phyloP scores from a whole-genome alignment of 2,797 vertebrate species.

The Macropus fuliginosus region DNA sequence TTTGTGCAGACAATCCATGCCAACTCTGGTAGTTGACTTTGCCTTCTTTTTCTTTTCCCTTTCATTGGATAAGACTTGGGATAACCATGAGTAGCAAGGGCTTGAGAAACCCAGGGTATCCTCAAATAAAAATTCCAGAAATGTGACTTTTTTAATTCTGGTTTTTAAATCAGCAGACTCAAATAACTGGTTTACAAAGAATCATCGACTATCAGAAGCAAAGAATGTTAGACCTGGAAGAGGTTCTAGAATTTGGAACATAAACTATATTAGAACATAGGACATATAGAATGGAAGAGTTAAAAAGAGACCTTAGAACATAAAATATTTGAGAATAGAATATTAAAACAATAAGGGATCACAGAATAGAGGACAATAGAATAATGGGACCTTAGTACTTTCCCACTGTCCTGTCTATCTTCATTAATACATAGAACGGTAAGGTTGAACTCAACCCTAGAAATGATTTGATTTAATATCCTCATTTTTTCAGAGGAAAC shows the following conservation, averaged over 20 bases:
- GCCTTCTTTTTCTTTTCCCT: background rate
- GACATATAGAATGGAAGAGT: background rate
- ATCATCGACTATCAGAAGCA: background rate
- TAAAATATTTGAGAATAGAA: background rate
- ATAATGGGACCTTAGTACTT: background rate
- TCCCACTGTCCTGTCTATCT: background rate
- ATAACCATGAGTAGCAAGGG: background rate
- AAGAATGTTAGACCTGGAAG: background rate
- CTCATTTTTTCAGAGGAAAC: background rate
- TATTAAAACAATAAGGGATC: background rate
- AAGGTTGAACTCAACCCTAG: background rate
- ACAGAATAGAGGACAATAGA: background rate
- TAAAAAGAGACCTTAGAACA: background rate
- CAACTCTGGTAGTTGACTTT: background rate
- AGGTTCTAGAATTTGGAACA: background rate
- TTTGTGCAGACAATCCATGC: background rate
- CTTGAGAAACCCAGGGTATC: background rate
- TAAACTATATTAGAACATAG: background rate
- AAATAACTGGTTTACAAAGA: background rate
- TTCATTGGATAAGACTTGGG: background rate
- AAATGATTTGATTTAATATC: background rate
- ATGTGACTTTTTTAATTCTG: background rate
- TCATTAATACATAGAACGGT: background rate
- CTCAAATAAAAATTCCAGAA: background rate
- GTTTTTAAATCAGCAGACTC: background rate